Conservation (phyloP, 1,140 invertebrate species). For the Achroia grisella region DNA sequence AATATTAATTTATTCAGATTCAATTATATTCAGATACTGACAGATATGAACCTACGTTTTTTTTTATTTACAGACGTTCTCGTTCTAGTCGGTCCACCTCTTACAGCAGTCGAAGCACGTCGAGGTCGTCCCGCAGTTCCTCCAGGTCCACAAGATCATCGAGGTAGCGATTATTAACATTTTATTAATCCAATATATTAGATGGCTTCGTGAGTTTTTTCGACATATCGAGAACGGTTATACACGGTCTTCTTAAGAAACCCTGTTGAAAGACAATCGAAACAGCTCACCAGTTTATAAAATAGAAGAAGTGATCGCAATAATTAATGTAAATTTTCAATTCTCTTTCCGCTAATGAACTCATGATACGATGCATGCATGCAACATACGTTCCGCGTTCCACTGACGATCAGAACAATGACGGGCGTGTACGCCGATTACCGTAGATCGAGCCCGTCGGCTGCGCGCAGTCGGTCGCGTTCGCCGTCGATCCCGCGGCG, state of each 20-base stretch:
- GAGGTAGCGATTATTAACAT: conserved; percentile 34
- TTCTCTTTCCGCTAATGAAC: conserved; percentile 16
- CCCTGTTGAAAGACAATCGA: no score
- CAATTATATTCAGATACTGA: no score
- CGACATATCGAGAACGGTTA: no score
- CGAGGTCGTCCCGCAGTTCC: conserved; percentile 66
- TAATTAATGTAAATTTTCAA: conserved; percentile 13
- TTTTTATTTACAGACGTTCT: conserved; percentile 23
- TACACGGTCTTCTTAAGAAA: no score
- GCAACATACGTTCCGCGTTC: conserved; percentile 9
- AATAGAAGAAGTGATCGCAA: background rate
- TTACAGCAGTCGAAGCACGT: conserved; percentile 62
- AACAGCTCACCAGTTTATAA: no score
- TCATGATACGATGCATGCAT: conserved; percentile 26
- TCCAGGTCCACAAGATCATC: conserved; percentile 65
- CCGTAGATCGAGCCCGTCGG: conserved; percentile 57
- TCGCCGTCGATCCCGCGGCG: conserved; percentile 91
- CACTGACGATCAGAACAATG: conserved; percentile 47
- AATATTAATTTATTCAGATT: no score
- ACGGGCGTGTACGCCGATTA: conserved; percentile 68
- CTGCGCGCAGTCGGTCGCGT: conserved; percentile 80
- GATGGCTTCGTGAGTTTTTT: no score
- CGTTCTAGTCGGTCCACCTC: conserved; percentile 60
- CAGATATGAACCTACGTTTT: background rate
- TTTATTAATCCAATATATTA: no score